Evolutionary conservation across 2,888 invertebrate species (phyloP), one percentile per base, ranked within the genome.

Genomic region (Bugulina stolonifera): DNA sequence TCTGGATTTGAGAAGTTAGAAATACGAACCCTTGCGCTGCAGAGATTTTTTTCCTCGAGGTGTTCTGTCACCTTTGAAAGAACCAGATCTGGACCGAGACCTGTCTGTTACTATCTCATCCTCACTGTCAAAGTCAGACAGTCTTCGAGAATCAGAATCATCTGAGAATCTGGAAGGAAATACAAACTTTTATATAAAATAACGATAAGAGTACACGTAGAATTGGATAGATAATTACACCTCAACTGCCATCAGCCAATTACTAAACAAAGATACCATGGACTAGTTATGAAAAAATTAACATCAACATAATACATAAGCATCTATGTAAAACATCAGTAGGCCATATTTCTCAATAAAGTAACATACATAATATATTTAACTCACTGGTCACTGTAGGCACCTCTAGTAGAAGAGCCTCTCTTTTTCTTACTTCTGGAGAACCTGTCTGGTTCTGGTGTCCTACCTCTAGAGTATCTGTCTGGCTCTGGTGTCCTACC

Each of bases 101-200:
- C 64, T 64, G 64, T 64, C 64, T 14, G 64, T 64, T 32, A 64
- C 32, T 14, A 64, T 64, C 18, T 64, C 64, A 32, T 64, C 64
- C 32, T 64, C 64, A 32, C 64, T 64, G 32, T 64, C 64, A 64
- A 64, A 64, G n/a, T 64, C 64, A 32, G 34, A 64, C 3, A 64
- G 64, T 32, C 64, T 25, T 34, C 64, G 25, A 2, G 64, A 64
- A 32, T 64, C 64, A 32, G 64, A 25, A 23, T 55, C 55, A 27
- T 64, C 64, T 14, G 64, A 64, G 32, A 25, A 64, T n/a, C 64
- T 64, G 27, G 10, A 64, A 3, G 32, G 64, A 25, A 14, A 34
- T 25, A n/a, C n/a, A n/a, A n/a, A n/a, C n/a, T n/a, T n/a, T n/a
- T n/a, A n/a, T n/a, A n/a, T n/a, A n/a, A n/a, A n/a, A n/a, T n/a